These are phyloP conservation scores for Promerops cafer DNA, from an alignment of 2,113 vertebrate genomes.

Conservation along the genomic window DNA sequence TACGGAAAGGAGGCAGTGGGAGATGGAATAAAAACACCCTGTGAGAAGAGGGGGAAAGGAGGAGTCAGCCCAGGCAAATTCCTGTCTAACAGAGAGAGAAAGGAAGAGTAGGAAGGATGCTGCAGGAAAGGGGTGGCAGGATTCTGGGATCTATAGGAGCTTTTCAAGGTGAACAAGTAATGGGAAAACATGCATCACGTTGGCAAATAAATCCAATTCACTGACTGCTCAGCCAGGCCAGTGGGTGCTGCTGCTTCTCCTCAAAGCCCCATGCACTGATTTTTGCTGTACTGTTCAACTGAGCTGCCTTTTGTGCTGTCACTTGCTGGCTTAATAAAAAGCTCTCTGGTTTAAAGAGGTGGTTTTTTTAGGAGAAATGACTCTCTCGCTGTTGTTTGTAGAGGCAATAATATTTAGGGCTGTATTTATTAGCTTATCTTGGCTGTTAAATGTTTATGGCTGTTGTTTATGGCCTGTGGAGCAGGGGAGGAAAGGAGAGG, in stretches of 20 bases:
- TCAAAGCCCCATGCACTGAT: background rate
- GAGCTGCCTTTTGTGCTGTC: background rate
- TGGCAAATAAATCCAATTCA: background rate
- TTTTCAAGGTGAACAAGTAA: background rate
- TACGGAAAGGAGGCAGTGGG: background rate
- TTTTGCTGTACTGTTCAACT: background rate
- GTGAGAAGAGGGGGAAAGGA: background rate
- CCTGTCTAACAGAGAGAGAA: background rate
- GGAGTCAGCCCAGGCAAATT: background rate
- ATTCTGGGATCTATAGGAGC: background rate
- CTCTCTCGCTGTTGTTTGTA: slow-evolving; percentile 18
- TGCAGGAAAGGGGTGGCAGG: background rate
- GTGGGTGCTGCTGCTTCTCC: background rate
- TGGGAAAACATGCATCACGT: background rate
- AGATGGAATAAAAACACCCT: background rate
- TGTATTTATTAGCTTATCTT: slow-evolving; percentile 72
- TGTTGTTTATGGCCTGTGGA: slow-evolving; percentile 52
- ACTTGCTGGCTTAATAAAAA: slow-evolving; percentile 38
- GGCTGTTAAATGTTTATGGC: slow-evolving; percentile 62
- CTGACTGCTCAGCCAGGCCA: background rate
- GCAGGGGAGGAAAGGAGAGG: slow-evolving; percentile 34
- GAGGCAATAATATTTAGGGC: slow-evolving; percentile 47
- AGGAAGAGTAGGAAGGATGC: background rate
- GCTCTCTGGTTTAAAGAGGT: background rate
- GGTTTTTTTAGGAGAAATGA: background rate